These are phyloP conservation scores for Uria aalge DNA, from an alignment of 2,113 vertebrate genomes.

Conservation along the genomic window DNA sequence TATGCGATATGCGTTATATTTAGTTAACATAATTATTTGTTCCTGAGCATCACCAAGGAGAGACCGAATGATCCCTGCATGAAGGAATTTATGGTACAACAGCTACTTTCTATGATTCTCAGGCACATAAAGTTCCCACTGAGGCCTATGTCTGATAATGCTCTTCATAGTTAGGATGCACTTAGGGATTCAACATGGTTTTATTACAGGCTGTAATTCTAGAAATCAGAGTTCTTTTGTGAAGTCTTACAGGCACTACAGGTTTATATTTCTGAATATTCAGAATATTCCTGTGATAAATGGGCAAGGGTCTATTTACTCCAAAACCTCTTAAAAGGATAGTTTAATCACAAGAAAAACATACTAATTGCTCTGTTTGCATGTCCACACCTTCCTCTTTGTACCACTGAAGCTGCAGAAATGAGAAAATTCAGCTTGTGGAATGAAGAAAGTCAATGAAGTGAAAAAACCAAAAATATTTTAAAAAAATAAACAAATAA, in stretches of 20 bases:
- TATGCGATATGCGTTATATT: slow-evolving; percentile 15
- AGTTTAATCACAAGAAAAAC: neutral
- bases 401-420: neutral
- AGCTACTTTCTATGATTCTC: slow-evolving; percentile 1
- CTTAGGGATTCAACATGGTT: neutral
- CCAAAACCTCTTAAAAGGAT: neutral
- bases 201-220: slow-evolving; percentile 50
- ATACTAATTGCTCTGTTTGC: neutral
- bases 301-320: neutral
- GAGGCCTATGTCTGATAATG: neutral
- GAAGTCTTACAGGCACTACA: neutral
- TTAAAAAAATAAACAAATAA: neutral
- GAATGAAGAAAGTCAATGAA: neutral
- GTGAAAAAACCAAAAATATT: neutral
- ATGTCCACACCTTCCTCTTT: neutral
- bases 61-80: neutral
- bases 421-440: neutral
- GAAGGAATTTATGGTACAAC: slow-evolving; percentile 39
- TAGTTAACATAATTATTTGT: slow-evolving; percentile 44
- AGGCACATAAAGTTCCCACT: slow-evolving; percentile 29
- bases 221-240: neutral
- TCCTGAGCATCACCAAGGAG: slow-evolving; percentile 25
- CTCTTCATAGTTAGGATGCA: neutral
- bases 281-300: neutral
- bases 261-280: neutral